Evolutionary conservation across 2,113 vertebrate genomes (phyloP).

Genomic region (Copsychus sechellarum): DNA sequence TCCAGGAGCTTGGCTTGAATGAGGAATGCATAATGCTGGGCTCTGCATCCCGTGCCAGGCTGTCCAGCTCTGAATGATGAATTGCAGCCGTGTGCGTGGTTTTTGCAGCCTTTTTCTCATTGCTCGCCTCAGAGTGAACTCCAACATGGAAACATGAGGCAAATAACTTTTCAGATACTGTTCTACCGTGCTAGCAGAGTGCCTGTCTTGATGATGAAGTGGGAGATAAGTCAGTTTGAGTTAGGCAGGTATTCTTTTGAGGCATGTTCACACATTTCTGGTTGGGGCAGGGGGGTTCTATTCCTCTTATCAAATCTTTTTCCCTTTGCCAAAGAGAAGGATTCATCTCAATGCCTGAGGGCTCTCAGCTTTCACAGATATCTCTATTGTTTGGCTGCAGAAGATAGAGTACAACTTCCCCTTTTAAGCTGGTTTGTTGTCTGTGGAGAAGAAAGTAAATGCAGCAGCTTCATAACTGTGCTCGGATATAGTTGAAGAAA

Average conservation of each 20-base stretch:
- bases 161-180: not conserved
- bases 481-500: not conserved
- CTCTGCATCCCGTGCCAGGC: not conserved
- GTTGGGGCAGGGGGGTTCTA: not conserved
- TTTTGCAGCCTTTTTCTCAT: not conserved
- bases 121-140: not conserved
- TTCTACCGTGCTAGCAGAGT: not conserved
- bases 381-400: not conserved
- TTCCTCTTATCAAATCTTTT: not conserved
- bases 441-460: not conserved
- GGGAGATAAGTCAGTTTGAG: not conserved
- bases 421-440: not conserved
- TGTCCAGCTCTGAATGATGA: not conserved
- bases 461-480: not conserved
- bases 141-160: not conserved
- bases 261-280: not conserved
- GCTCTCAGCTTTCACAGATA: not conserved
- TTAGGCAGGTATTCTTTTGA: not conserved
- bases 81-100: not conserved
- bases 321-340: not conserved
- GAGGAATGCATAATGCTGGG: constrained; percentile 28
- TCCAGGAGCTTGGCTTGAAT: constrained; percentile 29
- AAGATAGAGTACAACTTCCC: not conserved
- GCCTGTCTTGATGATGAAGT: not conserved
- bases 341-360: not conserved